These are phyloP conservation scores for Pithys albifrons DNA, from an alignment of 2,113 vertebrate genomes.

Conservation along the genomic window DNA sequence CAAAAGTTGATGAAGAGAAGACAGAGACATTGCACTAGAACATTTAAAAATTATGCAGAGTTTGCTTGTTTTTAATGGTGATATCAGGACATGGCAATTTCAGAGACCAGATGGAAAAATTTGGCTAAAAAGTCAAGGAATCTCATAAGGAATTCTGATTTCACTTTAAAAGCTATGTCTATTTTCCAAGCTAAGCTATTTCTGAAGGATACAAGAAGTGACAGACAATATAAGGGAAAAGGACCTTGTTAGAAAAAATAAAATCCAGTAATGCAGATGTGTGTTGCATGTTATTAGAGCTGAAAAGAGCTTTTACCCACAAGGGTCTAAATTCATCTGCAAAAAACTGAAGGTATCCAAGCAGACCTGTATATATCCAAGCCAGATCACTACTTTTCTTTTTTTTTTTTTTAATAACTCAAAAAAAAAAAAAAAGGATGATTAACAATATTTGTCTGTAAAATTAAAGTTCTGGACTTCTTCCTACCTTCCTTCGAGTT, in stretches of 20 bases:
- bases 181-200: not conserved
- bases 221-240: not conserved
- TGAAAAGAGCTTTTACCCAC: not conserved
- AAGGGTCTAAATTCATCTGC: not conserved
- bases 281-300: not conserved
- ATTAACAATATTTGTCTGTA: not conserved
- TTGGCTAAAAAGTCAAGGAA: not conserved
- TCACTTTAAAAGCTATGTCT: not conserved
- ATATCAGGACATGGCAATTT: not conserved
- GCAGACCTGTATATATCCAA: not conserved
- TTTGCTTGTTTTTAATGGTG: not conserved
- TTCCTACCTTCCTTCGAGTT: rapidly evolving
- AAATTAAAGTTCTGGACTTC: not conserved
- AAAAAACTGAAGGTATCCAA: not conserved
- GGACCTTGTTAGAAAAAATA: not conserved
- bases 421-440: not conserved
- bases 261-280: not conserved
- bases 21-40: not conserved
- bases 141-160: not conserved
- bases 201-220: not conserved
- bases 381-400: not conserved
- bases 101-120: not conserved
- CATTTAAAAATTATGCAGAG: not conserved
- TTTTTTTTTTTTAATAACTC: not conserved
- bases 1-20: not conserved